Percentiles rank a stretch among this genome's conserved stretches.
phyloP scores from a whole-genome alignment of 2,888 invertebrate species.

The Scrobipalpa costella region DNA sequence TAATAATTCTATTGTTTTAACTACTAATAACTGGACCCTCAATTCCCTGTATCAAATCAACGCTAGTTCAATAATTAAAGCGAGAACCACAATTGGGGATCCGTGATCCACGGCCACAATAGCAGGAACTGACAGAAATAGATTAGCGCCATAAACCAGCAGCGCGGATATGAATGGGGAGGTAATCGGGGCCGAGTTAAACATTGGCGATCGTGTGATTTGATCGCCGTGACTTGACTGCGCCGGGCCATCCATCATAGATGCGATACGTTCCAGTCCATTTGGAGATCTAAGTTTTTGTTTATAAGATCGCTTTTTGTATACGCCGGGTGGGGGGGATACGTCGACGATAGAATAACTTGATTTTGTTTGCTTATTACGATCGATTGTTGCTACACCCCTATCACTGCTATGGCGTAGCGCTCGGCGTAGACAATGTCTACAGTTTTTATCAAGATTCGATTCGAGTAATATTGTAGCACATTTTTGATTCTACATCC shows the following conservation, averaged over 20 bases:
- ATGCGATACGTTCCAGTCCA: background rate
- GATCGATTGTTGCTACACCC: no score
- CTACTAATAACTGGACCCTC: no score
- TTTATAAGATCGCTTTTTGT: background rate
- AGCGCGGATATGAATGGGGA: slow-evolving; percentile 19
- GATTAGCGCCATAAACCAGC: background rate
- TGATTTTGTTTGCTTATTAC: no score
- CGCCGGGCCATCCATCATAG: slow-evolving; percentile 53
- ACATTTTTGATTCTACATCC: no score
- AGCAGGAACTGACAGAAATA: slow-evolving; percentile 7
- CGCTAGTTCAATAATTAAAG: background rate
- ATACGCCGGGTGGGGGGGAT: no score
- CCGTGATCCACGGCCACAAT: background rate
- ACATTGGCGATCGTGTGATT: slow-evolving; percentile 43
- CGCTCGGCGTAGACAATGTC: background rate
- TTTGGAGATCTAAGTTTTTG: background rate
- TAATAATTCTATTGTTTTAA: no score
- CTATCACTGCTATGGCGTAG: background rate
- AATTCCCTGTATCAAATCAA: no score
- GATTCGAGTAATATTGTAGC: no score
- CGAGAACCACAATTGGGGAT: background rate
- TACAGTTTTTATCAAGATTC: background rate
- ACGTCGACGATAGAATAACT: no score
- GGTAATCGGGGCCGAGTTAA: slow-evolving; percentile 15
- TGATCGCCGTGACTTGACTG: slow-evolving; percentile 57